A percentile compares a stretch with the other conserved stretches of the same genome.
Conservation (phyloP, 2,113 vertebrate species). For the Albula goreensis region DNA sequence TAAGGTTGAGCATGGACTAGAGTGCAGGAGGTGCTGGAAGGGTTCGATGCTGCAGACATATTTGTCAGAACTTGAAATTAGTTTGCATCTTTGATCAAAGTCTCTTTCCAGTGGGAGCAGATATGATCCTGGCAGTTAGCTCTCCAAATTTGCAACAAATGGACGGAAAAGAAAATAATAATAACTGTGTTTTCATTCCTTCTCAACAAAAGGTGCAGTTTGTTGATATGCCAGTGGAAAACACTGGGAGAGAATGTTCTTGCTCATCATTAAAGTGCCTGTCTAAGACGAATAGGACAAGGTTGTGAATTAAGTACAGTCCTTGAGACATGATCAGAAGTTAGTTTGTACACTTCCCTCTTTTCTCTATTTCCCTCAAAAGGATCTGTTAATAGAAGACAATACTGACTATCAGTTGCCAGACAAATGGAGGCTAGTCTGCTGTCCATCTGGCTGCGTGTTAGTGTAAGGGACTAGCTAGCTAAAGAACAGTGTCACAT, state of each 20-base stretch:
- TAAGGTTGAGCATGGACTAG: neutral
- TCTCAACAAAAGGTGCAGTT: neutral
- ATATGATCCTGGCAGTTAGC: neutral
- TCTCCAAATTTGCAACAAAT: neutral
- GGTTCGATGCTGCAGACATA: neutral
- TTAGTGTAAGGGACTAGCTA: too few species aligned
- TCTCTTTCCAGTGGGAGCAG: neutral
- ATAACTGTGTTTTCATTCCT: slow-evolving; percentile 6
- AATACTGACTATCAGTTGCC: neutral
- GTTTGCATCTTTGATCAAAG: neutral
- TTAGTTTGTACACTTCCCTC: neutral
- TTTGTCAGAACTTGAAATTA: neutral
- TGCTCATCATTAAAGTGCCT: neutral
- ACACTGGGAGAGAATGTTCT: neutral
- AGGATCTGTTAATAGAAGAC: neutral
- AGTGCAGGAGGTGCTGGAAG: neutral
- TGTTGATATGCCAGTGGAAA: neutral
- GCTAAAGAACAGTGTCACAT: neutral
- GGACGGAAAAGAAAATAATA: slow-evolving; percentile 6
- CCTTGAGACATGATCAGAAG: neutral
- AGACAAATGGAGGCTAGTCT: too few species aligned
- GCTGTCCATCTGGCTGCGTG: neutral
- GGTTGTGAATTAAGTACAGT: neutral
- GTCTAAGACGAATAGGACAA: neutral
- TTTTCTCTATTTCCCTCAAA: neutral